These are phyloP conservation scores for Xylophagus ater DNA, from an alignment of 2,888 invertebrate species.

Conservation along the genomic window DNA sequence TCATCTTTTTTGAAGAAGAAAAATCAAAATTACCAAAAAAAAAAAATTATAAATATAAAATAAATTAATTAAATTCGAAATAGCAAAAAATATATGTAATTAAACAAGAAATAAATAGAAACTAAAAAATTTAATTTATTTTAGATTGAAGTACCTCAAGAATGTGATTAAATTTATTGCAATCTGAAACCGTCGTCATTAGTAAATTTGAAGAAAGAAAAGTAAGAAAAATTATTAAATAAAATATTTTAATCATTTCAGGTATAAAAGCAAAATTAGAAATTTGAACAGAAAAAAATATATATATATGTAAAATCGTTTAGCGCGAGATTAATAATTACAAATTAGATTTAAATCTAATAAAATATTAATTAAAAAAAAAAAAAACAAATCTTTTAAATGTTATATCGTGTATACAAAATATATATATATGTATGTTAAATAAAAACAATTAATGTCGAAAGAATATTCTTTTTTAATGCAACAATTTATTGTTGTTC, in stretches of 20 bases:
- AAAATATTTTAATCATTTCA: too few species aligned
- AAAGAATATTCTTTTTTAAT: too few species aligned
- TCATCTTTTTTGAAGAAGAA: background rate
- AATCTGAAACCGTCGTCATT: too few species aligned
- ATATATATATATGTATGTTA: conserved; percentile 9
- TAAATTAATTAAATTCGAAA: background rate
- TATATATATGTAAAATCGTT: too few species aligned
- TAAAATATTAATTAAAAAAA: background rate
- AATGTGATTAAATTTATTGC: too few species aligned
- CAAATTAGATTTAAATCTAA: too few species aligned
- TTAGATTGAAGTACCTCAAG: too few species aligned
- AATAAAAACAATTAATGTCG: conserved; percentile 13
- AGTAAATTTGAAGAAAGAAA: too few species aligned
- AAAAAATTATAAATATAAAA: background rate
- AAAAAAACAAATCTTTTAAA: conserved; percentile 1
- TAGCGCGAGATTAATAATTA: too few species aligned
- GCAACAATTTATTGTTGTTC: too few species aligned
- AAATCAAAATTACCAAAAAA: background rate
- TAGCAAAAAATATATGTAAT: background rate
- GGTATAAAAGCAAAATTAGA: background rate
- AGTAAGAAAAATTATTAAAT: too few species aligned
- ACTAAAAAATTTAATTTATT: background rate
- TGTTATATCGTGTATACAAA: conserved; percentile 8
- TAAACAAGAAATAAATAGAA: background rate
- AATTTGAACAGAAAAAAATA: background rate